phyloP scores from a whole-genome alignment of 2,797 vertebrate species.

The Ceryle rudis region DNA sequence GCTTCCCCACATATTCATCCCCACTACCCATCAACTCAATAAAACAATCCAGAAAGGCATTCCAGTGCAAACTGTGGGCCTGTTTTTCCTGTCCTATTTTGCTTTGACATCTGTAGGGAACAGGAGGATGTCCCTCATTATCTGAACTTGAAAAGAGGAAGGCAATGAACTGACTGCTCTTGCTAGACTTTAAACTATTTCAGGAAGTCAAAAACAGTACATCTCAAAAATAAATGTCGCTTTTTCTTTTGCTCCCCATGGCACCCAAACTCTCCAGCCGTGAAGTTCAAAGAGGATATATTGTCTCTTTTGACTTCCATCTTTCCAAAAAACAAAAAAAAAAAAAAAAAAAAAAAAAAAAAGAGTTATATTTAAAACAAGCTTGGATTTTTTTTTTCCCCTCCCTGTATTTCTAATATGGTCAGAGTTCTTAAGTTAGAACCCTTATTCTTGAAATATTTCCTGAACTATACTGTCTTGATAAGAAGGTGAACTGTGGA shows the following conservation, averaged over 20 bases:
- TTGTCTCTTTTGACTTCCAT: not conserved
- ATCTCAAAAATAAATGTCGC: not conserved
- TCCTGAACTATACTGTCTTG: not conserved
- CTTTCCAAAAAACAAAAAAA: not conserved
- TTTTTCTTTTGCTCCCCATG: not conserved
- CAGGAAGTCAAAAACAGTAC: not conserved
- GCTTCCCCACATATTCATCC: not conserved
- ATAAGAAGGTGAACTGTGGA: not conserved
- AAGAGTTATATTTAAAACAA: not conserved
- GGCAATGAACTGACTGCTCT: not conserved
- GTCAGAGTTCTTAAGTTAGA: not conserved
- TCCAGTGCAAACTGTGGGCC: not conserved
- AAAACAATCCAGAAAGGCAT: not conserved
- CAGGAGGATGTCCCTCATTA: not conserved
- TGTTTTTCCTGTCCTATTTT: not conserved
- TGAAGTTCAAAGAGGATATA: not conserved
- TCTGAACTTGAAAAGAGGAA: not conserved
- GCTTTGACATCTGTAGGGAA: not conserved
- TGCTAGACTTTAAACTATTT: not conserved
- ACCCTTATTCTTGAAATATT: not conserved
- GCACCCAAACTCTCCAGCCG: not conserved
- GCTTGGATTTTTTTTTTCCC: not conserved
- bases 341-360: not conserved
- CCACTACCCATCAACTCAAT: not conserved
- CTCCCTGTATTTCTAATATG: not conserved